A percentile compares a stretch with the other conserved stretches of the same genome.
Evolutionary conservation across 2,888 invertebrate genomes (phyloP).

Genomic region (Drosophila subquinaria): DNA sequence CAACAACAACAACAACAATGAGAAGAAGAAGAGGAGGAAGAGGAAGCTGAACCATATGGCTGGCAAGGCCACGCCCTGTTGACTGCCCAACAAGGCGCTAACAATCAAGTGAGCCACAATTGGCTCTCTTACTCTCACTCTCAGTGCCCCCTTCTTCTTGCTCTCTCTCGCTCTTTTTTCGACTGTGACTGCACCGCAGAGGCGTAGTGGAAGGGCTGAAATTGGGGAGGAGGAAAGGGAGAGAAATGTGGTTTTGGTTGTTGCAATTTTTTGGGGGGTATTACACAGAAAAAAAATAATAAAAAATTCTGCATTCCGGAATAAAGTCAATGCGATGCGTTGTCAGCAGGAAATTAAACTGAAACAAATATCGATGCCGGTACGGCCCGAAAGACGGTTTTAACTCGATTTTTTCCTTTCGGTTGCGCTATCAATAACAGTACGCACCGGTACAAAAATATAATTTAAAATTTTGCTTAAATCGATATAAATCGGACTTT

Average conservation of each 20-base stretch:
- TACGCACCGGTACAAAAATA: too few species aligned
- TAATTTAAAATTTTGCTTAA: too few species aligned
- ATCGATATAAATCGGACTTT: too few species aligned
- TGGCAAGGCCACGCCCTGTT: conserved; percentile 63
- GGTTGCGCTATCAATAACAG: too few species aligned
- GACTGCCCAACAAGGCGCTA: conserved; percentile 78
- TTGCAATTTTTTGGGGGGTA: neutral
- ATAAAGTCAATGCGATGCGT: too few species aligned
- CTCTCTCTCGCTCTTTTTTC: neutral
- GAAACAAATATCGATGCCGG: too few species aligned
- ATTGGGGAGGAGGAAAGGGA: neutral
- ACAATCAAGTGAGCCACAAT: conserved; percentile 77
- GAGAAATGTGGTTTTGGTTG: conserved; percentile 2
- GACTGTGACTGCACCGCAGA: neutral
- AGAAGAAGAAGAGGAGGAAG: neutral
- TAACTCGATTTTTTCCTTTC: too few species aligned
- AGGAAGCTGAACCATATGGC: conserved; percentile 48
- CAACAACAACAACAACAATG: conserved; percentile 24
- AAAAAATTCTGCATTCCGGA: too few species aligned
- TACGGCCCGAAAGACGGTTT: too few species aligned
- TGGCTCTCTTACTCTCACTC: conserved; percentile 28
- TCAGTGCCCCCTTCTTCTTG: neutral
- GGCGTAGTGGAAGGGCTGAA: neutral
- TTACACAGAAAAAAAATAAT: too few species aligned
- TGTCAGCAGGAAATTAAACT: too few species aligned